Evolutionary conservation across 2,888 invertebrate genomes (phyloP), one percentile per base, ranked within the genome.

Genomic region (Gasteruption jaculator): DNA sequence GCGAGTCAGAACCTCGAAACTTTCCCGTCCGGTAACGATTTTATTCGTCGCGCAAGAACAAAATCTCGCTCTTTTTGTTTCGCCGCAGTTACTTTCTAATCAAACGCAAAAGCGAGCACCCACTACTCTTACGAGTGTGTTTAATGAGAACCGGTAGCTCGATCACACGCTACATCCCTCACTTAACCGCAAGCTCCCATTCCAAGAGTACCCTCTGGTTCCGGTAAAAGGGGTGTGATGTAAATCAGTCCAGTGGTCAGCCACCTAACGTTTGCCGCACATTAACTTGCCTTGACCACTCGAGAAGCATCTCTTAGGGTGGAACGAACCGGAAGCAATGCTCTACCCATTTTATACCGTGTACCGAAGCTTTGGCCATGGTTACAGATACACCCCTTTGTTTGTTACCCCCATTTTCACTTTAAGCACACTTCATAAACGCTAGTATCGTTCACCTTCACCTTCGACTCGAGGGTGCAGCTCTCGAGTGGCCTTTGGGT

Each of bases 221-320:
- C 53, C 53, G 55, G 61, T 56, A 54, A 61, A n/a, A 62, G 60
- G 60, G 60, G 58, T 63, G 59, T 56, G 61, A 66, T 68, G 68
- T 69, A 69, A 70, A 69, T 69, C 69, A 67, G 68, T 61, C 66
- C 56, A 52, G 63, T 60, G 67, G 67, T 63, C 65, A 58, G 62
- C 58, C 65, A 53, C 61, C 55, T 57, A n/a, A 53, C 53, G 55
- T 54, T 48, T 51, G 58, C 68, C 67, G 61, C 63, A 65, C 68
- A 68, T 68, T 67, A 68, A 68, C 66, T 68, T 60, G 56, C 53
- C 64, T 49, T 47, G 60, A 58, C 60, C 61, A 53, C 52, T 47
- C 52, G 49, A 52, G 53, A 49, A 48, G 48, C 22, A 49, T 43
- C 54, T 52, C 48, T 48, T 36, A n/a, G n/a, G n/a, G n/a, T n/a